Base-by-base conservation (phyloP, 2,797 vertebrate species). In the Ptychadena robeensis region DNA sequence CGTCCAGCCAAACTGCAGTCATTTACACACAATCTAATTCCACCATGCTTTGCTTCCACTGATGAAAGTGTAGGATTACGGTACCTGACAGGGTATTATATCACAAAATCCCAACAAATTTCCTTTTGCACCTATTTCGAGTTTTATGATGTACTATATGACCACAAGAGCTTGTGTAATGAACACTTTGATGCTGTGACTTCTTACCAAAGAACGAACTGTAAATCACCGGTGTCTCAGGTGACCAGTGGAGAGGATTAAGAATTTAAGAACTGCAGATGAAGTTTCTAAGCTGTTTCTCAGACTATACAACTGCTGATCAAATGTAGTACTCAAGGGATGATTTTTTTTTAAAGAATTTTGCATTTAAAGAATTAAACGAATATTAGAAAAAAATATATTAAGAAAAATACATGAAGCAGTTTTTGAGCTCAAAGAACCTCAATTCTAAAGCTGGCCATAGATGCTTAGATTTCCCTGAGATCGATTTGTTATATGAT, bases 71-170 rank as follows among this genome's bases (percentile, higher is more conserved):
- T 73, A 53, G 30, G 71, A 57, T 57, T 73, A 57, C 71, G 22
- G 28, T 53, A 73, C 9, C 71, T 73, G 40, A 48, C 40, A 73
- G 15, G 27, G 71, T 63, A 80, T 71, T 71, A 61, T 44, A 63
- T 71, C 53, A 63, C 68, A 70, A 80, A 35, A 71, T 40, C 48
- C 68, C 67, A 69, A 71, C 69, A 71, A 59, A 63, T 80, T 80
- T 80, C 57, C 78, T 80, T 63, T 80, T 80, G 34, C 68, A 61
- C 68, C 68, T 64, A 79, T 80, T 80, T 79, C 31, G 35, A 71
- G 53, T 80, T 80, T 80, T 80, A 80, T 80, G 67, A 61, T 63
- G 31, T 80, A 61, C 67, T 40, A 71, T 80, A 63, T 71, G 78
- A 78, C 75, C 64, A 67, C 75, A 78, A 78, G 40, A 78, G 30